These are phyloP conservation scores for Enteromius unitaeniatus DNA, from an alignment of 2,797 vertebrate genomes.

Conservation along the genomic window DNA sequence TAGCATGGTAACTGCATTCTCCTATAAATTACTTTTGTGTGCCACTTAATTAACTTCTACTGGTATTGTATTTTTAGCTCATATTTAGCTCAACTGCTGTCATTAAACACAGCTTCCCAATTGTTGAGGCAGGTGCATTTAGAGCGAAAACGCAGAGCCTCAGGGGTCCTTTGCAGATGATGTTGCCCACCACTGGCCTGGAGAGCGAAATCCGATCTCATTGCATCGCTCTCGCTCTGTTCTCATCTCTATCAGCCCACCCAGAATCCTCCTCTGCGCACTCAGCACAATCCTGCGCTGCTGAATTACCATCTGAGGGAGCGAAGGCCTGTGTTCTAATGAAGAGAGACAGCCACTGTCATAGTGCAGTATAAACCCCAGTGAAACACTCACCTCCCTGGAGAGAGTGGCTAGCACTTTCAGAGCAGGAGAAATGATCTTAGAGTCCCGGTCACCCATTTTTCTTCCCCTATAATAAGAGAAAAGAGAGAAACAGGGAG, in stretches of 20 bases:
- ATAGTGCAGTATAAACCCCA: conserved; percentile 62
- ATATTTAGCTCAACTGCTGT: background rate
- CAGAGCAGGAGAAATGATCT: conserved; percentile 71
- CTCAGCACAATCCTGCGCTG: conserved; percentile 76
- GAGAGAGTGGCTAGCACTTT: conserved; percentile 46
- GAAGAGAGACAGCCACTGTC: conserved; percentile 74
- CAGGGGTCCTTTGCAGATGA: conserved; percentile 29
- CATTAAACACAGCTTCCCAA: background rate
- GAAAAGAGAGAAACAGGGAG: conserved; percentile 66
- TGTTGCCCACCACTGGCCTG: conserved; percentile 40
- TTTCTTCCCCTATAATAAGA: conserved; percentile 80
- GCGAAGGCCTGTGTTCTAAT: conserved; percentile 66
- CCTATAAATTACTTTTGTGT: background rate
- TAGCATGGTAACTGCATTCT: background rate
- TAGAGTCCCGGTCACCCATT: conserved; percentile 76
- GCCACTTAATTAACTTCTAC: background rate
- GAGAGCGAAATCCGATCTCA: conserved; percentile 44
- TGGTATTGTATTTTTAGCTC: background rate
- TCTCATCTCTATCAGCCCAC: conserved; percentile 65
- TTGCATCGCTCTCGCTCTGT: conserved; percentile 38
- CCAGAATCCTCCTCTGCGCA: conserved; percentile 69
- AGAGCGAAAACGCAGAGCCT: conserved; percentile 23
- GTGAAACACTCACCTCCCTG: conserved; percentile 54
- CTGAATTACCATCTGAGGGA: conserved; percentile 76
- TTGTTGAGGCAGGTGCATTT: conserved; percentile 28